These are phyloP conservation scores for Gnathonemus longibarbis DNA, from an alignment of 2,113 vertebrate species.

Conservation along the genomic window DNA sequence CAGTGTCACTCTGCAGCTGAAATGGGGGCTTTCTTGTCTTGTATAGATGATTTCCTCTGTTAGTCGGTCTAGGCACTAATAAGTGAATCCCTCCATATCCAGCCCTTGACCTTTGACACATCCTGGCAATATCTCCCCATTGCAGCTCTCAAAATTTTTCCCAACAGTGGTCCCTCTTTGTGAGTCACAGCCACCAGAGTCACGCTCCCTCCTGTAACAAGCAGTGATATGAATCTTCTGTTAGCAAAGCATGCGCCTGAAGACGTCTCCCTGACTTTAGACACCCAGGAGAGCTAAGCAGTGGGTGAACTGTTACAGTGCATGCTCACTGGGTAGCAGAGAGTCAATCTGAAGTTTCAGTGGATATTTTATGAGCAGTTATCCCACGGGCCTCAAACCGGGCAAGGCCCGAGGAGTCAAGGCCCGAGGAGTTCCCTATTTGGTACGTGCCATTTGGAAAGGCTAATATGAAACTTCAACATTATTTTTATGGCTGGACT, in stretches of 20 bases:
- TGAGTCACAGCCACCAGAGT: neutral
- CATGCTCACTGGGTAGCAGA: neutral
- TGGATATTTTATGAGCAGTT: neutral
- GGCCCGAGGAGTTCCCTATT: neutral
- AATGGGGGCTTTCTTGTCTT: neutral
- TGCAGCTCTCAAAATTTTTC: neutral
- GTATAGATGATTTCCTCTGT: neutral
- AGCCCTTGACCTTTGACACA: neutral
- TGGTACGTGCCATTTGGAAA: neutral
- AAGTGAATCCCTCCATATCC: neutral
- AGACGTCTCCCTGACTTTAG: neutral
- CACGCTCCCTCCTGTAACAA: neutral
- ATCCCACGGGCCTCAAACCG: neutral
- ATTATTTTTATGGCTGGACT: neutral
- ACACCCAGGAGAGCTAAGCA: neutral
- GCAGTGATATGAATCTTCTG: neutral
- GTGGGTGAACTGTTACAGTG: neutral
- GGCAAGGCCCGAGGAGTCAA: neutral
- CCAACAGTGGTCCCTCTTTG: neutral
- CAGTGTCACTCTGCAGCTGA: neutral
- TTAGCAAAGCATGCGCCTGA: neutral
- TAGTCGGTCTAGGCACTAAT: neutral
- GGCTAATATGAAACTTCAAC: neutral
- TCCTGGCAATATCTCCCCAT: neutral
- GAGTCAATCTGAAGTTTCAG: neutral